Evolutionary conservation across 2,797 vertebrate genomes (phyloP).

Genomic region (Taenioides sp.): DNA sequence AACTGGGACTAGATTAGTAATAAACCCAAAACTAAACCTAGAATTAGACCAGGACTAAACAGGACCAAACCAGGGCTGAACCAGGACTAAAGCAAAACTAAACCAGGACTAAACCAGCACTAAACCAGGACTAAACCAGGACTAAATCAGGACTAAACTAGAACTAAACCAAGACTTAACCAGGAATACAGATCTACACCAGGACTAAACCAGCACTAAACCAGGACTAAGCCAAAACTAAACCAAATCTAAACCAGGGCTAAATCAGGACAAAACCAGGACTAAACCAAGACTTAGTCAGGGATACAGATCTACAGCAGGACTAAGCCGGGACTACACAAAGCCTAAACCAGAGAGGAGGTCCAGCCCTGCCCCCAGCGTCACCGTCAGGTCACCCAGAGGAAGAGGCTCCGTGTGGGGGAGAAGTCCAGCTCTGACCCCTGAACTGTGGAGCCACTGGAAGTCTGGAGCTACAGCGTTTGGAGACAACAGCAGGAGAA

Average conservation of each 20-base stretch:
- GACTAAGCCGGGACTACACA: neutral
- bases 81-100: too few species aligned
- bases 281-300: neutral
- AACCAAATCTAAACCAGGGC: neutral
- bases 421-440: slow-evolving; percentile 56
- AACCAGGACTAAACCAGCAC: too few species aligned
- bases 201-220: too few species aligned
- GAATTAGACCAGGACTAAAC: too few species aligned
- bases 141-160: too few species aligned
- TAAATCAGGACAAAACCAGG: neutral
- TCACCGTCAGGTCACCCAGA: slow-evolving; percentile 43
- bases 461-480: slow-evolving; percentile 46
- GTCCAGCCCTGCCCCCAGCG: slow-evolving; percentile 36
- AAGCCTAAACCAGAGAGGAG: neutral
- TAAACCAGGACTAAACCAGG: too few species aligned
- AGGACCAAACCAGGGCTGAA: too few species aligned
- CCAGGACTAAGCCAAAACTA: too few species aligned
- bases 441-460: slow-evolving; percentile 65
- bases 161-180: too few species aligned
- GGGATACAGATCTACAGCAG: neutral
- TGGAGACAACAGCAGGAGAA: slow-evolving; percentile 46
- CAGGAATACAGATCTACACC: too few species aligned
- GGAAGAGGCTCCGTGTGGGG: slow-evolving; percentile 51
- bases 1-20: too few species aligned
- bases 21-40: too few species aligned